Conservation (phyloP, 2,888 invertebrate genomes). For the Rotaria magnacalcarata region DNA sequence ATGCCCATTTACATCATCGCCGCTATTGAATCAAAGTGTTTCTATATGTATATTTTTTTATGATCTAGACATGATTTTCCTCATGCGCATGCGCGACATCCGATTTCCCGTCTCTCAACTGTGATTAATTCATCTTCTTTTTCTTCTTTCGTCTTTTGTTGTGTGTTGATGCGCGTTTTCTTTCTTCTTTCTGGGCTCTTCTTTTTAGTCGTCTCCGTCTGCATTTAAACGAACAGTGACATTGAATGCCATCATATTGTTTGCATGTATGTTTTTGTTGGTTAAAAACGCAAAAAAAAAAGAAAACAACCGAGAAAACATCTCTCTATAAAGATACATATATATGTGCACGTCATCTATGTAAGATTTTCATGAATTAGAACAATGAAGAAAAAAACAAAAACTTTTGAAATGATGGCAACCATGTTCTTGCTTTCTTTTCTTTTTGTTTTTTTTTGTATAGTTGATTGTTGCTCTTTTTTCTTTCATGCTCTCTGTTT, state of each 20-base stretch:
- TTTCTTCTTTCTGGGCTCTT: not conserved
- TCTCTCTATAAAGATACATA: not conserved
- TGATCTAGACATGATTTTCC: not conserved
- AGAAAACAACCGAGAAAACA: not conserved
- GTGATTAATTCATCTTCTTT: not conserved
- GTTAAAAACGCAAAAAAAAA: not conserved
- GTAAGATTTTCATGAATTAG: conserved; percentile 18
- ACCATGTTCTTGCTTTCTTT: not conserved
- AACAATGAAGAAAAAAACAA: not conserved
- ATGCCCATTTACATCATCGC: conserved; percentile 10
- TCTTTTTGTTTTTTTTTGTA: not conserved
- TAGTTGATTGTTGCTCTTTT: conserved; percentile 19
- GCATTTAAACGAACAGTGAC: conserved; percentile 31
- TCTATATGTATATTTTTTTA: conserved; percentile 29
- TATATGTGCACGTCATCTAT: not conserved
- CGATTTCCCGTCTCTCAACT: conserved; percentile 22
- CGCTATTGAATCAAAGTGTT: conserved; percentile 26
- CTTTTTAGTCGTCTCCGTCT: conserved; percentile 18
- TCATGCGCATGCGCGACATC: conserved; percentile 3
- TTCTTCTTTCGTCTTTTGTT: not conserved
- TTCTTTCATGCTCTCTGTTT: not conserved
- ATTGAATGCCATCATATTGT: conserved; percentile 13
- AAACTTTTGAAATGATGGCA: not conserved
- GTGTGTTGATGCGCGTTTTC: not conserved
- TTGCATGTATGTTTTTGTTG: conserved; percentile 20